phyloP scores from a whole-genome alignment of 2,113 vertebrate genomes.

The Oxyura jamaicensis region DNA sequence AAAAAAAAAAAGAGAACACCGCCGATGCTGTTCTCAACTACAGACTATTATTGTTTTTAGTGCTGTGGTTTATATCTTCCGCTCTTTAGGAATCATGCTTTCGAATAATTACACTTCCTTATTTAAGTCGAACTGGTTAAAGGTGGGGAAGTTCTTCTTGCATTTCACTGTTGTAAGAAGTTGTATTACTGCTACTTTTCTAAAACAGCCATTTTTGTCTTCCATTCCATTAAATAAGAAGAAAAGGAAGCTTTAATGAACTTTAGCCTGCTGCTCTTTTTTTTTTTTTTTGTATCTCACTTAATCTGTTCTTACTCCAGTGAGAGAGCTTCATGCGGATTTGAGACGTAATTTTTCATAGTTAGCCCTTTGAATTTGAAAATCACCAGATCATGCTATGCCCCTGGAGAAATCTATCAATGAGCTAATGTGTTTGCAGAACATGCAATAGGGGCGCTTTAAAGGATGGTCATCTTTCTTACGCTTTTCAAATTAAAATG shows the following conservation, averaged over 20 bases:
- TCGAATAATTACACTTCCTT: not conserved
- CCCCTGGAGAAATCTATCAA: not conserved
- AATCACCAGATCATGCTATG: not conserved
- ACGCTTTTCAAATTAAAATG: not conserved
- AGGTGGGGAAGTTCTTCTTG: not conserved
- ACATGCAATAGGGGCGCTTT: not conserved
- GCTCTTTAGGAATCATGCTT: not conserved
- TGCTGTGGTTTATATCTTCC: not conserved
- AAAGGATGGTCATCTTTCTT: not conserved
- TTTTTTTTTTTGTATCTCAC: not conserved
- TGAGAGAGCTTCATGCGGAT: not conserved
- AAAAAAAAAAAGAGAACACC: not conserved
- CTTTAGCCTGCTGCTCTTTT: not conserved
- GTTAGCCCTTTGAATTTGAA: not conserved
- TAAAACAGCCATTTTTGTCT: not conserved
- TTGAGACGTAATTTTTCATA: not conserved
- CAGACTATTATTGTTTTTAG: not conserved
- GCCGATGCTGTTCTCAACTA: not conserved
- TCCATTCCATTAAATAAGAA: not conserved
- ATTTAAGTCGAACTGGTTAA: not conserved
- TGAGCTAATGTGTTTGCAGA: conserved; percentile 21
- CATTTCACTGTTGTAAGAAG: not conserved
- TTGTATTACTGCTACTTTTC: not conserved
- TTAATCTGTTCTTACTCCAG: not conserved
- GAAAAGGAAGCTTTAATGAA: not conserved